Percentiles rank a stretch among this genome's conserved stretches.
phyloP scores from a whole-genome alignment of 2,113 vertebrate species.

The Lepisosteus osseus region DNA sequence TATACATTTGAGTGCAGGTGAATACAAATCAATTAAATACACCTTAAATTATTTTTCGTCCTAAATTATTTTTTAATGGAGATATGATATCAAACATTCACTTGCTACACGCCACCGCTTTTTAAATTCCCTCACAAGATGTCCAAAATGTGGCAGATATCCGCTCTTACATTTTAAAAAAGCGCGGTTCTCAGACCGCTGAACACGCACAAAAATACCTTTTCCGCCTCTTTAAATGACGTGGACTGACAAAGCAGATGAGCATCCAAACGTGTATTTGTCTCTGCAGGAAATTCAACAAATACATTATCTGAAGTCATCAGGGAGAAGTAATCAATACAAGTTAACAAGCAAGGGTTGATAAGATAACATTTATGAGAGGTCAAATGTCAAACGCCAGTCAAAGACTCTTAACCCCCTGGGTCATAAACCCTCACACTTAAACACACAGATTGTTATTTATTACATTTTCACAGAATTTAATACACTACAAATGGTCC shows the following conservation, averaged over 20 bases:
- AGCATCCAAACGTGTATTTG: slow-evolving; percentile 56
- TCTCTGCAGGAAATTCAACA: slow-evolving; percentile 72
- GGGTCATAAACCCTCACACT: slow-evolving; percentile 85
- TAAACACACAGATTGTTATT: slow-evolving; percentile 72
- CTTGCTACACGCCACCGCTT: no score
- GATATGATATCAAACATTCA: no score
- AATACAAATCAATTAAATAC: no score
- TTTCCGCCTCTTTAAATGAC: slow-evolving; percentile 30
- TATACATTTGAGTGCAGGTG: no score
- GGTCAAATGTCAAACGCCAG: slow-evolving; percentile 92
- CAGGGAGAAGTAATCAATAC: slow-evolving; percentile 79
- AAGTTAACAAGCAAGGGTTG: slow-evolving; percentile 80
- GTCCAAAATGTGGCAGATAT: no score
- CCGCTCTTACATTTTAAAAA: no score
- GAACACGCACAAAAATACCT: no score
- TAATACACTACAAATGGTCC: neutral
- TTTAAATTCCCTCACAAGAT: no score
- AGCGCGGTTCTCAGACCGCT: no score
- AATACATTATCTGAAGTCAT: slow-evolving; percentile 72
- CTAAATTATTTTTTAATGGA: no score
- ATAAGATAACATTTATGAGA: slow-evolving; percentile 88
- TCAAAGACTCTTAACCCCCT: slow-evolving; percentile 88
- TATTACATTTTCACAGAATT: slow-evolving; percentile 60
- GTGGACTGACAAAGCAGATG: slow-evolving; percentile 37
- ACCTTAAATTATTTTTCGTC: no score